Base-by-base conservation (phyloP, 2,888 invertebrate species). In the Agriopis leucophaearia region DNA sequence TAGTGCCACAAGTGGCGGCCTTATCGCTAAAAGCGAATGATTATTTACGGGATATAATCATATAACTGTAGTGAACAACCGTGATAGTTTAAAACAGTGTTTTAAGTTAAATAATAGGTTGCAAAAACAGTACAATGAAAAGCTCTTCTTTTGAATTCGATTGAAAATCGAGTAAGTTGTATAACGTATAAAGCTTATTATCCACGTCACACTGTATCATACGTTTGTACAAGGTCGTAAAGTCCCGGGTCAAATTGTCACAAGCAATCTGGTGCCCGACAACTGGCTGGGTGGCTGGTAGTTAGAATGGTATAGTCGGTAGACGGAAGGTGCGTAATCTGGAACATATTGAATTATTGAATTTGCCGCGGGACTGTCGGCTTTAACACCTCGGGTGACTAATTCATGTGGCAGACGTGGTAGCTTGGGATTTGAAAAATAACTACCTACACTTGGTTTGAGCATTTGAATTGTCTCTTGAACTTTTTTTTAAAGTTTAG, bases 241-340 rank as follows among this genome's bases (percentile, higher is more conserved):
- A 72, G 52, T 48, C 71, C 69, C 40, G 50, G 70, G 66, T 66
- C 69, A 70, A n/a, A 69, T 72, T 59, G 70, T 69, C 74, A 72
- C 60, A 70, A 58, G 70, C 72, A 70, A 70, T 67, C 65, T 54
- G 58, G 51, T 66, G 63, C 62, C 62, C 68, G 51, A 67, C 71
- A 69, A 64, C 70, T 60, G 45, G 15, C 7, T 44, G 13, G 48
- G 68, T 60, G 45, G 15, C 7, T 44, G 13, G 48, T 47, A 15
- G 45, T 27, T 27, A 27, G 27, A 27, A 27, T 7, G 15, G 45
- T 15, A 47, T n/a, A 27, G 35, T 35, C 8, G 52, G 51, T 18
- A 52, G 64, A 44, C 18, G 50, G 63, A 61, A 64, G 64, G 59
- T 71, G 62, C 51, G 64, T 67, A 68, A 70, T 71, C 73, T 58